Base-by-base conservation (phyloP, 2,888 invertebrate species). In the Shargacucullia verbasci region DNA sequence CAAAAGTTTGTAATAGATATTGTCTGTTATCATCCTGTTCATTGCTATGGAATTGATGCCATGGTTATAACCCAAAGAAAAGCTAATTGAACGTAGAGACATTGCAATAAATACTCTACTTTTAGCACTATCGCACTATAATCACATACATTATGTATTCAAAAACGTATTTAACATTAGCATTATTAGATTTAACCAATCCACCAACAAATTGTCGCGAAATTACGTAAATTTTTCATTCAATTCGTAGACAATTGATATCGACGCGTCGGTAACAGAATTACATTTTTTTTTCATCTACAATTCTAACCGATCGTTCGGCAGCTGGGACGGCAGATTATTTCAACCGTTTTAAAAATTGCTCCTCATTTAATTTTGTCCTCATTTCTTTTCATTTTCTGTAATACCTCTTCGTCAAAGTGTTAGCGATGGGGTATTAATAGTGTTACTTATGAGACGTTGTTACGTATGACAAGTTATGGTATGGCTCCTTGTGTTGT, bases 351-450 rank as follows among this genome's bases (percentile, higher is more conserved):
- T 79, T 79, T 79, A 80, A 79, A 76, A 86, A 87, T 86, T 75
- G 80, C 72, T 82, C 74, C 55, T 76, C 74, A 87, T 89, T 83
- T 83, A 81, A 90, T 90, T 89, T 82, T 72, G 64, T 73, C 76
- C 80, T 79, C 80, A 86, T 89, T 89, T 88, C 82, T 86, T 89
- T 87, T 80, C 75, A 79, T 82, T 72, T 63, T 55, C 54, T 65
- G 48, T 61, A 53, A 37, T 60, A 56, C 40, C 34, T 37, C 54
- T 41, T 68, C 43, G 50, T 44, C 29, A 40, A 20, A 13, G 37
- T 34, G 14, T 41, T 68, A 40, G 41, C 44, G 55, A 54, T 57
- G 47, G 44, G 25, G 48, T 31, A 49, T 54, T 52, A 7, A 63
- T 52, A 52, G 12, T 39, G 59, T 40, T 43, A 57, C n/a, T 34